Evolutionary conservation across 2,113 vertebrate genomes (phyloP), one percentile per base, ranked within the genome.

Genomic region (Delphinus delphis): DNA sequence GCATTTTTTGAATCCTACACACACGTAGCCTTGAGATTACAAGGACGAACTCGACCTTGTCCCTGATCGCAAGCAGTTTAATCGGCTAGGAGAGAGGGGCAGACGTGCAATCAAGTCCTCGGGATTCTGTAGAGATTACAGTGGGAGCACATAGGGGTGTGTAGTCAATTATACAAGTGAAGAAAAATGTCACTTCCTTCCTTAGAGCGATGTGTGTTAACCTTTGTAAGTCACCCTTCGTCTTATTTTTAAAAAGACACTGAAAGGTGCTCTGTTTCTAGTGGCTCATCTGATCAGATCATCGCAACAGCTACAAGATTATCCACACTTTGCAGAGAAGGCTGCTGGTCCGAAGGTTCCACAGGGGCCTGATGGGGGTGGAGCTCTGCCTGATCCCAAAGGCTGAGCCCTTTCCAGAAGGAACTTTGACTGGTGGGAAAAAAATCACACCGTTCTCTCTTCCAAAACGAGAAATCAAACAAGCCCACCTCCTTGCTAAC

Each of bases 401-500:
- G 33, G 28, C 55, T 31, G 15, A 2, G 26, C n/a, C 15, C 33
- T 88, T 92, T 86, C 44, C 53, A 28, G 90, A 60, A 93, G 36
- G 62, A 63, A 38, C 71, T 65, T 13, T 26, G 41, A n/a, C 12
- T 55, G n/a, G 74, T n/a, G 15, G 18, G 13, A 25, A 20, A 47
- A 81, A 44, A 67, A 60, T 5, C 1, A 14, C 33, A 95, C 67
- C 17, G 31, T 77, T 60, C n/a, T 95, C 38, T 86, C 38, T 82
- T 93, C 38, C 31, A 60, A 73, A 82, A 95, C n/a, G 17, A 93
- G 60, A 87, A 68, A 53, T n/a, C 15, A 60, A 90, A 90, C 28
- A 77, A 91, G 38, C 63, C 23, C 65, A 65, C 63, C 70, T 87
- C 92, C 67, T 55, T 86, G 80, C 83, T 83, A 92, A 87, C 86